These are phyloP conservation scores for Marmota flaviventris DNA, from an alignment of 2,113 vertebrate species.

Conservation along the genomic window DNA sequence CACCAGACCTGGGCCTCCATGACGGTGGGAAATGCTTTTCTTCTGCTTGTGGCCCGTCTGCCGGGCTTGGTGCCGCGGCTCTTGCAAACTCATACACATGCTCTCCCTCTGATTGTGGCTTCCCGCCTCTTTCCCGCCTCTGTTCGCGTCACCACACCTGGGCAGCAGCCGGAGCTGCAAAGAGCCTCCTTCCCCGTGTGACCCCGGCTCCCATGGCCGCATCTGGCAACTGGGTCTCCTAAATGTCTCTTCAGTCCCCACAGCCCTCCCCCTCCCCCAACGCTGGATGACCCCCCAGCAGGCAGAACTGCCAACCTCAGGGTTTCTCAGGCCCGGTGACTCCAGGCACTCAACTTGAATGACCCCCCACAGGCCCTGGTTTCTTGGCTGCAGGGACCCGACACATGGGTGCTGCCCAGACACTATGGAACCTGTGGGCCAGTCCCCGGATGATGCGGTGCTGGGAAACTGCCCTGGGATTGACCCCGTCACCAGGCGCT, in stretches of 20 bases:
- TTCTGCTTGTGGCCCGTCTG: not conserved
- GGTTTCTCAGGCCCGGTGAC: not conserved
- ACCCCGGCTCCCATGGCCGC: accelerated
- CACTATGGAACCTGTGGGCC: no score
- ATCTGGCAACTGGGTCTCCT: not conserved
- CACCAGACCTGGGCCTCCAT: not conserved
- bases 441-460: accelerated
- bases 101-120: not conserved
- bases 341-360: accelerated
- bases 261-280: not conserved
- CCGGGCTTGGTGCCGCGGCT: accelerated
- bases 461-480: accelerated
- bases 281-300: not conserved
- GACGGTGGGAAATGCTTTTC: not conserved
- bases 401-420: accelerated
- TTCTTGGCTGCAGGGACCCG: accelerated
- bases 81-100: accelerated
- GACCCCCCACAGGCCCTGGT: not conserved
- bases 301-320: not conserved
- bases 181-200: not conserved
- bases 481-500: no score
- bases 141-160: not conserved
- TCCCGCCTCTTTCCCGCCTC: not conserved
- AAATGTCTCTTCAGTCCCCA: not conserved
- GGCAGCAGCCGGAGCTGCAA: not conserved